These are phyloP conservation scores for Triplophysa yarkandensis DNA, from an alignment of 2,797 vertebrate genomes.

Conservation along the genomic window DNA sequence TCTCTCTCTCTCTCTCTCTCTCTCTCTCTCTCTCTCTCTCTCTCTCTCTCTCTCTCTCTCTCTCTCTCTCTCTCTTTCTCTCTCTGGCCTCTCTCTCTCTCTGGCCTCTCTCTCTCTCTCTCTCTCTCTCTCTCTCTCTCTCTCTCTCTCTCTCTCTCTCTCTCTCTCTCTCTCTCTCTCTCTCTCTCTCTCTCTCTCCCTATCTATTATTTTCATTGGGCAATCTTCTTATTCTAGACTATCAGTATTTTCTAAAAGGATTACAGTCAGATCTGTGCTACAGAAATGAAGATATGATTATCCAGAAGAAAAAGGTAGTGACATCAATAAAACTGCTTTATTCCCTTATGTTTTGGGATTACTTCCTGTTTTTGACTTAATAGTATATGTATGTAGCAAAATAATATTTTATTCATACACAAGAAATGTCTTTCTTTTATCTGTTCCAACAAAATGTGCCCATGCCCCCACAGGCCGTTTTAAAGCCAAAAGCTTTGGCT, in stretches of 20 bases:
- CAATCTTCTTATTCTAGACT: neutral
- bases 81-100: no score
- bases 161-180: neutral
- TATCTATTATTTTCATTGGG: neutral
- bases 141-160: no score
- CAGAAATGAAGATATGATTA: neutral
- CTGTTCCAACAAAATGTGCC: conserved; percentile 11
- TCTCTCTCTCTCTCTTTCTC: no score
- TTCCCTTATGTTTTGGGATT: neutral
- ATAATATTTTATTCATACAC: conserved; percentile 7
- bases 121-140: no score
- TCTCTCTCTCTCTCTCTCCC: neutral
- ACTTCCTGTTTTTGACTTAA: neutral
- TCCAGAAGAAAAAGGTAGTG: neutral
- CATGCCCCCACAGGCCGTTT: conserved; percentile 28
- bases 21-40: no score
- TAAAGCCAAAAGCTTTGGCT: conserved; percentile 43
- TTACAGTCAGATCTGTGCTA: neutral
- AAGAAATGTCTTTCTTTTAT: neutral
- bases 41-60: no score
- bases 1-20: no score
- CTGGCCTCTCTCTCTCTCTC: no score
- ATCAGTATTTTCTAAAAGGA: neutral
- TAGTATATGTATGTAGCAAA: neutral
- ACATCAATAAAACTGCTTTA: neutral